Evolutionary conservation across 1,140 invertebrate species (phyloP), one percentile per base, ranked within the genome.

Genomic region (Pogonus chalceus): DNA sequence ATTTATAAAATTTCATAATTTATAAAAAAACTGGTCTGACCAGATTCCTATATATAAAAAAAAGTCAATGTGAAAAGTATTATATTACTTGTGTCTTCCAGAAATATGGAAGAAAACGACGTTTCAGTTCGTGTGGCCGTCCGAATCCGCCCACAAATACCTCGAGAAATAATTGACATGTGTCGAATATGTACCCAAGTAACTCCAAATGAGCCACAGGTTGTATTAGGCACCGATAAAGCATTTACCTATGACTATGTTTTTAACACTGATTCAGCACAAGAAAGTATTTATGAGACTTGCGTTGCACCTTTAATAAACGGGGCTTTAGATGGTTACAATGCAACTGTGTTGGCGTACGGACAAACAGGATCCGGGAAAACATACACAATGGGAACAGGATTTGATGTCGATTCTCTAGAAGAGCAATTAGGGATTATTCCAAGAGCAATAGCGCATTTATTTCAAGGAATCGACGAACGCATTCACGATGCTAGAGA

Each of bases 331-430:
- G 82, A 92, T 61, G 92, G 91, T 18, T 93, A 92, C 71, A 98
- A 98, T 75, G 92, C 93, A 3, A 98, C 95, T 2, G 87, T 96
- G 21, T 73, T 96, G 35, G 95, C 96, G 0, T 99, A 99, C 73
- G 96, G 96, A 55, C 95, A 43, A 81, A 97, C 93, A 46, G 93
- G 93, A 0, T 92, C 89, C 20, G 96, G 96, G 0, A 99, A 99
- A 77, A 99, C 96, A 0, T 97, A 94, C 68, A 95, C 94, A 0
- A 99, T 99, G 96, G 96, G 96, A 20, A 98, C 95, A 4, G 94
- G 92, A 0, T 97, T 98, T 71, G 94, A 98, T 62, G 79, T 91
- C 2, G 85, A 88, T 54, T 69, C 82, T 2, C 74, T 77, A 20
- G 79, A 83, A 2, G 80, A 85, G 54, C 79, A 85, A 56, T 75